Percentiles rank a stretch among this genome's conserved stretches.
These are phyloP conservation scores for Amphiprion percula DNA, from an alignment of 2,113 vertebrate species.

Conservation along the genomic window DNA sequence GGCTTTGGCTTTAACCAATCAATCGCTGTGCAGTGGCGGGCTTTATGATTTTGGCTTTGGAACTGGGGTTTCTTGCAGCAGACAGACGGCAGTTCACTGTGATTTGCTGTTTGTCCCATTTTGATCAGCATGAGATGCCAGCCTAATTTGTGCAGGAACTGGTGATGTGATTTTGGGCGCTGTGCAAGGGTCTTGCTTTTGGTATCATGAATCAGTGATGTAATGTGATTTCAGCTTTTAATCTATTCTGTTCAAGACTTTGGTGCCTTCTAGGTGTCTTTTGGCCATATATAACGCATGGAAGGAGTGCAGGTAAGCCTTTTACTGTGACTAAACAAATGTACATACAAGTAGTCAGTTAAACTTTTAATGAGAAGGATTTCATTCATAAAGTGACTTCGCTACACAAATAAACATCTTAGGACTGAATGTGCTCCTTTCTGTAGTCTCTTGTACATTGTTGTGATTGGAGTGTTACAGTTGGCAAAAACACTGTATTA, in stretches of 20 bases:
- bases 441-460: not conserved
- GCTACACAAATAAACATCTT: not conserved
- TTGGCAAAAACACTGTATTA: not conserved
- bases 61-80: slow-evolving; percentile 28
- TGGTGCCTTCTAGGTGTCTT: too few relatives aligned
- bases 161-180: slow-evolving; percentile 34
- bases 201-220: slow-evolving; percentile 9
- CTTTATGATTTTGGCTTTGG: slow-evolving; percentile 63
- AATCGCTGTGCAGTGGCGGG: slow-evolving; percentile 46
- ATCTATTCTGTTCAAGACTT: slow-evolving; percentile 15
- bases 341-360: too few relatives aligned
- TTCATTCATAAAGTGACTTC: not conserved
- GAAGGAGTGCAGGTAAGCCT: slow-evolving; percentile 94
- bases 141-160: slow-evolving; percentile 58
- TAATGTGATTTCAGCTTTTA: slow-evolving; percentile 48
- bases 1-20: slow-evolving; percentile 73
- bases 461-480: too few relatives aligned
- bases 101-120: slow-evolving; percentile 53
- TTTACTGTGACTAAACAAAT: not conserved
- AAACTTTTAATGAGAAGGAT: not conserved
- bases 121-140: slow-evolving; percentile 72
- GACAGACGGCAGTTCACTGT: slow-evolving; percentile 26
- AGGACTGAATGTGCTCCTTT: not conserved
- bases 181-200: slow-evolving; percentile 26
- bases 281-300: slow-evolving; percentile 92